A percentile compares a stretch with the other conserved stretches of the same genome.
Conservation (phyloP, 2,797 vertebrate genomes). For the Cephalopachus bancanus region DNA sequence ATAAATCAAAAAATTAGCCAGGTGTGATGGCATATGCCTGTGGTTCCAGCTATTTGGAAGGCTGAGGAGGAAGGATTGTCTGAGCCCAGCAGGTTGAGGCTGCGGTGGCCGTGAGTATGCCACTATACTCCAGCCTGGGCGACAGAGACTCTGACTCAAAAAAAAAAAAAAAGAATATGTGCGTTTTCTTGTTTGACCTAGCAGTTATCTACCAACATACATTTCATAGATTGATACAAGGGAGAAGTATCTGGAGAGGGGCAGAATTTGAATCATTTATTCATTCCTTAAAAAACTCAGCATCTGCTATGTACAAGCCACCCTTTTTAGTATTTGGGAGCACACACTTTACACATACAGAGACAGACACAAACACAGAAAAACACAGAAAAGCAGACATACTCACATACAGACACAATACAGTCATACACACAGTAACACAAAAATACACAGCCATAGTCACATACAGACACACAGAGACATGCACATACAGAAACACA, state of each 20-base stretch:
- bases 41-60: no score
- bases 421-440: not conserved
- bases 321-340: not conserved
- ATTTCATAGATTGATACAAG: not conserved
- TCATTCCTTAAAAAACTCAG: not conserved
- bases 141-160: no score
- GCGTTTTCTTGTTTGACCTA: not conserved
- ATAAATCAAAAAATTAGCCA: no score
- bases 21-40: no score
- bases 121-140: no score
- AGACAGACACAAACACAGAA: not conserved
- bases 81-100: no score
- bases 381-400: not conserved
- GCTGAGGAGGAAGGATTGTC: no score
- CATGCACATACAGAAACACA: not conserved
- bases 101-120: no score
- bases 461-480: not conserved
- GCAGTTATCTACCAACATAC: rapidly evolving
- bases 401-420: not conserved
- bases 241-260: not conserved
- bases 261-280: not conserved
- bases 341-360: not conserved
- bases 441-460: not conserved
- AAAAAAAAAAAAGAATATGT: not conserved
- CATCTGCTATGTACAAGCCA: not conserved